phyloP scores from a whole-genome alignment of 2,888 invertebrate genomes.

The Aelia acuminata region DNA sequence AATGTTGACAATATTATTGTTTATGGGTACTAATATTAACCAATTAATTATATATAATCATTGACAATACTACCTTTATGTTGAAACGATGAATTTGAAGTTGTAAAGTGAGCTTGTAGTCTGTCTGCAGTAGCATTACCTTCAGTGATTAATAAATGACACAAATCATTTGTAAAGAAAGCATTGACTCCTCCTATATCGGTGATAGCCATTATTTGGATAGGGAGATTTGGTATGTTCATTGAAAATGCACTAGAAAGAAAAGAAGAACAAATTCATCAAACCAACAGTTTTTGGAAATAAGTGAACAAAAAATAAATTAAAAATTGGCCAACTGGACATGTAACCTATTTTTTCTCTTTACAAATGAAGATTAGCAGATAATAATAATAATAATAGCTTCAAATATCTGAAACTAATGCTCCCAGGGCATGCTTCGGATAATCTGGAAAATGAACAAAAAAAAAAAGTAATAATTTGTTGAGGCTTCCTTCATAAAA shows the following conservation, averaged over 20 bases:
- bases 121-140: constrained; percentile 93
- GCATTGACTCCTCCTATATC: constrained; percentile 91
- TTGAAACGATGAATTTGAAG: constrained; percentile 86
- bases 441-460: too few relatives aligned
- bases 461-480: too few relatives aligned
- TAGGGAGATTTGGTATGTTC: constrained; percentile 92
- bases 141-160: constrained; percentile 91
- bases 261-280: constrained; percentile 56
- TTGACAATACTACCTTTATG: constrained; percentile 80
- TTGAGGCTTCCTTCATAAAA: too few relatives aligned
- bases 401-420: too few relatives aligned
- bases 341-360: too few relatives aligned
- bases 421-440: too few relatives aligned
- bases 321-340: too few relatives aligned
- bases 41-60: background rate
- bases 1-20: constrained; percentile 44
- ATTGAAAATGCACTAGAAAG: constrained; percentile 86
- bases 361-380: too few relatives aligned
- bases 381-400: too few relatives aligned
- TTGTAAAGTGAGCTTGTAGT: constrained; percentile 92
- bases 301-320: background rate
- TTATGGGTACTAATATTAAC: background rate
- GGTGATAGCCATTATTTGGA: constrained; percentile 94
- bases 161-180: constrained; percentile 90
- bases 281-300: background rate